Evolutionary conservation across 2,888 invertebrate species (phyloP), one percentile per base, ranked within the genome.

Genomic region (Crioceris asparagi): DNA sequence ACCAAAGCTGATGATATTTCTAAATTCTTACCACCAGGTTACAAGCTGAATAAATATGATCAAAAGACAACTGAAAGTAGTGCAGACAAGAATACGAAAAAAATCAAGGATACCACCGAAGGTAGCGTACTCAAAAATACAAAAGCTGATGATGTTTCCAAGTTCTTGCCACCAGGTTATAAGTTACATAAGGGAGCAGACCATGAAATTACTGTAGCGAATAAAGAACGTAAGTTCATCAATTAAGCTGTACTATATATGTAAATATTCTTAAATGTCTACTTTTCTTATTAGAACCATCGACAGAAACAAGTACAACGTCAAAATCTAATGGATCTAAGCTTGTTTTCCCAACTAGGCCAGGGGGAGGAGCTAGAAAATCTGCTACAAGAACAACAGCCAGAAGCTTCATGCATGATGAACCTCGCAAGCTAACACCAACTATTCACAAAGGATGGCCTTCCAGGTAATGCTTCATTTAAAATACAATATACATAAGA

Each of bases 361-460:
- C 84, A 1, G 83, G 79, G 25, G 64, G 64, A 15, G 70, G 69
- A 44, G 44, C 44, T 14, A 67, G 74, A 35, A 81, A 80, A 62
- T 57, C 73, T 10, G 33, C 43, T 41, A 41, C 39, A 44, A 38
- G 51, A n/a, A 57, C 57, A 1, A 52, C 57, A 3, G 45, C 46
- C 11, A 44, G 32, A 16, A 37, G 32, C 17, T 49, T 45, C 16
- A 50, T 45, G 17, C 38, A 40, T 5, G 51, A 52, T 15, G 51
- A 44, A 23, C 35, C 48, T 17, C 44, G 73, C 26, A 64, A 59
- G 38, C 61, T 67, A 1, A 68, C 71, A 1, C 83, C 83, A 4
- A 74, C 77, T 35, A 87, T 88, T 50, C 79, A 81, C 45, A 86
- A 83, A 61, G 88, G 87, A 48, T 87, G 87, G 75, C 88, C 88